A percentile compares a stretch with the other conserved stretches of the same genome.
phyloP scores from a whole-genome alignment of 1,140 invertebrate species.

The Ephestia elutella region DNA sequence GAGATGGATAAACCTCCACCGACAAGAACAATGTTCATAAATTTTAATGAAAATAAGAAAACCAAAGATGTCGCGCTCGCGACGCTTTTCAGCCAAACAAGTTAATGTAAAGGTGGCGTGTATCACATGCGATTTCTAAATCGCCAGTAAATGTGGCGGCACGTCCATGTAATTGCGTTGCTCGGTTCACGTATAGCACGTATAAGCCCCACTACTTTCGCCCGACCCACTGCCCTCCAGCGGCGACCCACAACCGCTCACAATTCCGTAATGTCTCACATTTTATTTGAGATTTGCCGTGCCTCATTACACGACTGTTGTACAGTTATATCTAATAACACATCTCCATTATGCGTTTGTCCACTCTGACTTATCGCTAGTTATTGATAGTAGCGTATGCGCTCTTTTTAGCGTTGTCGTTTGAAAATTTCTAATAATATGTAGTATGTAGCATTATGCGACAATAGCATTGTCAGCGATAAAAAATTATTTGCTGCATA shows the following conservation, averaged over 20 bases:
- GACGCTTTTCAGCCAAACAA: not conserved
- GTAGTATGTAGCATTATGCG: not conserved
- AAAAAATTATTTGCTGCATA: too few species aligned
- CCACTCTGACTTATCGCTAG: slow-evolving; percentile 20
- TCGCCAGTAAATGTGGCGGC: slow-evolving; percentile 14
- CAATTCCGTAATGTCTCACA: slow-evolving; percentile 63
- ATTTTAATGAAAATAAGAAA: too few species aligned
- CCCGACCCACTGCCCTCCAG: slow-evolving; percentile 68
- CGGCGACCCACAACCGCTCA: slow-evolving; percentile 57
- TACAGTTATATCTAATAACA: slow-evolving; percentile 56
- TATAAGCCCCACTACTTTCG: slow-evolving; percentile 64
- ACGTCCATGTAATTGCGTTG: slow-evolving; percentile 55
- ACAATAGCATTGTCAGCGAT: too few species aligned
- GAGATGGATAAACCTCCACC: too few species aligned
- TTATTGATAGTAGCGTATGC: slow-evolving; percentile 23
- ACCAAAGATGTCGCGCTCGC: too few species aligned
- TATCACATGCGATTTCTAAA: slow-evolving; percentile 18
- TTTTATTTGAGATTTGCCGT: slow-evolving; percentile 55
- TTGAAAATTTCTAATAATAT: not conserved
- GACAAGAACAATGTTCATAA: too few species aligned
- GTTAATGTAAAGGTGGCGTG: slow-evolving; percentile 6
- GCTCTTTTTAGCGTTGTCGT: not conserved
- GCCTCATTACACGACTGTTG: slow-evolving; percentile 45
- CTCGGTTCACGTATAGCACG: slow-evolving; percentile 41
- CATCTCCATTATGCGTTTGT: slow-evolving; percentile 38